Conservation (phyloP, 2,113 vertebrate genomes). For the Tetrao urogallus region DNA sequence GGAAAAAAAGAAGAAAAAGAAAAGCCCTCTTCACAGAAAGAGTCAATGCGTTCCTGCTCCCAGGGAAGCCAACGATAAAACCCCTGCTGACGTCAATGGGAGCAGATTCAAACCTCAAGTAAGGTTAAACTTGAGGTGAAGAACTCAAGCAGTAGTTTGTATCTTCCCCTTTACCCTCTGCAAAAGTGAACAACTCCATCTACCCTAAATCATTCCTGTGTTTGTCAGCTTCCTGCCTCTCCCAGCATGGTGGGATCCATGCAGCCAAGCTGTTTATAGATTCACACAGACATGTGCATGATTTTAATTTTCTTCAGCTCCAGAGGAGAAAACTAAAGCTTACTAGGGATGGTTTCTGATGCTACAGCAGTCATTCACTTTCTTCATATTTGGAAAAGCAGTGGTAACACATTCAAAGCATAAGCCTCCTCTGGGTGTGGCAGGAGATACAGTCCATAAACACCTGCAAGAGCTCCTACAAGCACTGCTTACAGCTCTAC, state of each 20-base stretch:
- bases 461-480: not conserved
- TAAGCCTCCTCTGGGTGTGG: not conserved
- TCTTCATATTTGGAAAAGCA: not conserved
- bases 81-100: constrained; percentile 48
- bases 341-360: constrained; percentile 43
- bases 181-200: constrained; percentile 35
- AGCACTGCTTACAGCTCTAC: not conserved
- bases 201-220: constrained; percentile 60
- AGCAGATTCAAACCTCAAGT: constrained; percentile 28
- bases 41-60: not conserved
- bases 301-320: constrained; percentile 60
- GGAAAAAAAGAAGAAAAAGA: not conserved
- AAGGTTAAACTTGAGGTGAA: constrained; percentile 13
- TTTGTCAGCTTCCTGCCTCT: constrained; percentile 62
- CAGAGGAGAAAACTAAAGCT: constrained; percentile 6
- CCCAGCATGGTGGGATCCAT: constrained; percentile 29
- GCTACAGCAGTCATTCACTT: constrained; percentile 11
- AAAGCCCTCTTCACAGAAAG: not conserved
- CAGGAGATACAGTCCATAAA: not conserved
- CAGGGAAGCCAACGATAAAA: constrained; percentile 31
- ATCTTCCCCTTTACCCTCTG: constrained; percentile 13
- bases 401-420: not conserved
- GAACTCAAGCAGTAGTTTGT: constrained; percentile 43
- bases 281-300: constrained; percentile 27
- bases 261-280: constrained; percentile 56